Evolutionary conservation across 2,888 invertebrate species (phyloP).

Genomic region (Deilephila porcellus): DNA sequence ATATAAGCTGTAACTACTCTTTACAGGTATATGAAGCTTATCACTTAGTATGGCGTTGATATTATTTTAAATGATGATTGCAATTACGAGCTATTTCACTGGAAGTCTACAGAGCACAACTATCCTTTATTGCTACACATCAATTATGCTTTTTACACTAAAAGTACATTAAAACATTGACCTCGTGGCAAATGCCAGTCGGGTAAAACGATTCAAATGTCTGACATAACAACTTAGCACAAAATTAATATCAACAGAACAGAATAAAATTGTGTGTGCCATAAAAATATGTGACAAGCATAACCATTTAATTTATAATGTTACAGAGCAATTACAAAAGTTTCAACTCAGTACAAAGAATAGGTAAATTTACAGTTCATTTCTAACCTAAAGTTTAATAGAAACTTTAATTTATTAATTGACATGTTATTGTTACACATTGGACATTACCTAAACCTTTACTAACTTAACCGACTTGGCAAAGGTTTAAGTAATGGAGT

Average conservation of each 20-base stretch:
- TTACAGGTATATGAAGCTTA: neutral
- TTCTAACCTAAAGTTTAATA: neutral
- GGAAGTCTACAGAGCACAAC: neutral
- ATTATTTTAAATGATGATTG: neutral
- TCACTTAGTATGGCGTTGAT: neutral
- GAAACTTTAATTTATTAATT: slow-evolving; percentile 1
- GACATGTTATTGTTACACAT: slow-evolving; percentile 16
- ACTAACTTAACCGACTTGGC: neutral
- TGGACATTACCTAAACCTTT: slow-evolving; percentile 4
- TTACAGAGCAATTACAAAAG: neutral
- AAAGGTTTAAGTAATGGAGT: slow-evolving; percentile 2
- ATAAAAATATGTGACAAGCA: slow-evolving; percentile 13
- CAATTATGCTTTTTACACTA: neutral
- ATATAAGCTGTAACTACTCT: neutral
- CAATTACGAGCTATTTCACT: neutral
- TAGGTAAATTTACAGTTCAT: neutral
- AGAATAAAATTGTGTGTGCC: neutral
- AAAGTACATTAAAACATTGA: neutral
- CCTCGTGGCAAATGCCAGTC: neutral
- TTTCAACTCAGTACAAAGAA: neutral
- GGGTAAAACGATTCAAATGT: neutral
- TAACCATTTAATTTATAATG: neutral
- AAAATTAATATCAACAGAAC: neutral
- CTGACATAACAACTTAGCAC: neutral
- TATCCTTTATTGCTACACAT: neutral